phyloP scores from a whole-genome alignment of 2,888 invertebrate species.

The Scelioninae gen. 1 region DNA sequence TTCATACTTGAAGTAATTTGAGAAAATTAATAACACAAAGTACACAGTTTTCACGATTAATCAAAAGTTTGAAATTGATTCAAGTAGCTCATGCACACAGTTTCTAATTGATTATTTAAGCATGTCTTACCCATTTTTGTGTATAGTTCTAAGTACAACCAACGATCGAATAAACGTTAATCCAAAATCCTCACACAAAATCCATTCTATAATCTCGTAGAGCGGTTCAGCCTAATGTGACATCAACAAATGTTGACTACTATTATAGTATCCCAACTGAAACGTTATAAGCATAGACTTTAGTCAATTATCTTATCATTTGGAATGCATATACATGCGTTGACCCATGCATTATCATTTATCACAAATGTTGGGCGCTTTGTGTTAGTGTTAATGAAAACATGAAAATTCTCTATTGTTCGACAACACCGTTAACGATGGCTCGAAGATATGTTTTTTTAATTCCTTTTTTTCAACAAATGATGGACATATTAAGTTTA shows the following conservation, averaged over 20 bases:
- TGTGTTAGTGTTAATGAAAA: slow-evolving; percentile 51
- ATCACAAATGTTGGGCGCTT: slow-evolving; percentile 45
- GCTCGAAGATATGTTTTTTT: slow-evolving; percentile 12
- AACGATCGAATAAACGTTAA: slow-evolving; percentile 16
- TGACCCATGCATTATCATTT: slow-evolving; percentile 67
- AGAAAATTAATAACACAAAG: not conserved
- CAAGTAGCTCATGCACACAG: not conserved
- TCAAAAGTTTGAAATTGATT: not conserved
- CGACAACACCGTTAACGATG: slow-evolving; percentile 15
- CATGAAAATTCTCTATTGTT: slow-evolving; percentile 49
- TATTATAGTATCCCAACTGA: slow-evolving; percentile 53
- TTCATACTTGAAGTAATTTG: too few relatives aligned
- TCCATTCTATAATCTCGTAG: slow-evolving; percentile 42
- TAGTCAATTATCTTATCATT: slow-evolving; percentile 69
- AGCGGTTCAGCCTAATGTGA: slow-evolving; percentile 35
- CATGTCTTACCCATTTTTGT: slow-evolving; percentile 58
- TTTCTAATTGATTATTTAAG: slow-evolving; percentile 4
- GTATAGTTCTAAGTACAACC: slow-evolving; percentile 18
- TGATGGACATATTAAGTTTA: not conserved
- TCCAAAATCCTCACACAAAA: slow-evolving; percentile 27
- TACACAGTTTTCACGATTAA: not conserved
- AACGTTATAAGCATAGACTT: slow-evolving; percentile 58
- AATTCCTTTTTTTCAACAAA: slow-evolving; percentile 9
- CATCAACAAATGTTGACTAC: slow-evolving; percentile 49
- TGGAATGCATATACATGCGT: slow-evolving; percentile 66